Conservation (phyloP, 2,113 vertebrate species). For the Semnornis frantzii region DNA sequence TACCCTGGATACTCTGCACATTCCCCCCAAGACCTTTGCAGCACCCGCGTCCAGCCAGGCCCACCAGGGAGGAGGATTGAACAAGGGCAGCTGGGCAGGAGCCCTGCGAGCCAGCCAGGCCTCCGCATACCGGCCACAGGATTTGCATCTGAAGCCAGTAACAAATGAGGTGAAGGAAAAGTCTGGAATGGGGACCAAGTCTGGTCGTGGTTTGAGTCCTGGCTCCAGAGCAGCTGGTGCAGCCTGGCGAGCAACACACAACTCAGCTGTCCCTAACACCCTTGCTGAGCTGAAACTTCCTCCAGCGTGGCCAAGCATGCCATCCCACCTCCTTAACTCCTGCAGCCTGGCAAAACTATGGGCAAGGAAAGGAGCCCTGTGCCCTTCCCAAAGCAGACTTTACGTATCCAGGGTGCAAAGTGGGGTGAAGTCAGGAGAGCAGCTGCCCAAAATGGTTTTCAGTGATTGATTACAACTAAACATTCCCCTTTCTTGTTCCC, state of each 20-base stretch:
- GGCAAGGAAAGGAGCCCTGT: background rate
- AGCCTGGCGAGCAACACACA: background rate
- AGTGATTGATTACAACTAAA: background rate
- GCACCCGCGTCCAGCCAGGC: background rate
- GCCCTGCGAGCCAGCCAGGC: background rate
- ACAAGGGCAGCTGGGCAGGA: background rate
- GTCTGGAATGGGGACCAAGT: background rate
- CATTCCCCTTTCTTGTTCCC: background rate
- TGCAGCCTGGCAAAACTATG: background rate
- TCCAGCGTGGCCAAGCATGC: background rate
- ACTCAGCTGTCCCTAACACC: background rate
- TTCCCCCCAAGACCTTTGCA: background rate
- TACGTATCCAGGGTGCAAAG: background rate
- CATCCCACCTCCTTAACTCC: background rate
- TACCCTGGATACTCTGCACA: background rate
- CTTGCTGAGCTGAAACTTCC: background rate
- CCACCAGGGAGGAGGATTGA: background rate
- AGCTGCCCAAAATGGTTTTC: background rate
- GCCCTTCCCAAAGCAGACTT: background rate
- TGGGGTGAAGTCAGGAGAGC: background rate
- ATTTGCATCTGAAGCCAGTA: background rate
- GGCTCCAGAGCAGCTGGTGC: slow-evolving; percentile 22
- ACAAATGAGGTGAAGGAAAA: slow-evolving; percentile 51
- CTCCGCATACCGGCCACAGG: background rate
- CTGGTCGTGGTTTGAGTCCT: background rate